Percentiles rank a stretch among this genome's conserved stretches.
These are phyloP conservation scores for Ornithoptera alexandrae DNA, from an alignment of 2,888 invertebrate species.

Conservation along the genomic window DNA sequence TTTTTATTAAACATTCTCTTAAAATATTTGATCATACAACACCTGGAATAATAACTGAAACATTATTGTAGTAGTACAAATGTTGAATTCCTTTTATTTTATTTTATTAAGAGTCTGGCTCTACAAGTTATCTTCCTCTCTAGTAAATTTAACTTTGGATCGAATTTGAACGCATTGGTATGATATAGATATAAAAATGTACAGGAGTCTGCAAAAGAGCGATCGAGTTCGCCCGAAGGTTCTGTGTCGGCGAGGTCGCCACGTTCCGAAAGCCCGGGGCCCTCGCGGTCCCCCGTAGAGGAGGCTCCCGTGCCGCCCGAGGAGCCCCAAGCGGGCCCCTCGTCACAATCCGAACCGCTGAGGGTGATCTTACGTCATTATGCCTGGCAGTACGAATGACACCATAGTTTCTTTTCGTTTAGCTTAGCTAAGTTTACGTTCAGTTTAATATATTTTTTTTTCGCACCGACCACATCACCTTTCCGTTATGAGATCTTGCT, in stretches of 20 bases:
- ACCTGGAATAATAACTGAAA: conserved; percentile 6
- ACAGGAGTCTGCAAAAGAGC: conserved; percentile 59
- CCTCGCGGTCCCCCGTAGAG: conserved; percentile 45
- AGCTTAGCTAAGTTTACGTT: conserved; percentile 65
- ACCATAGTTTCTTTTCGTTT: conserved; percentile 73
- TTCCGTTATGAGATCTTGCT: conserved; percentile 44
- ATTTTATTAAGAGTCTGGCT: conserved; percentile 11
- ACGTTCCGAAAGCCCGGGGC: conserved; percentile 46
- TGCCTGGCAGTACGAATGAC: conserved; percentile 79
- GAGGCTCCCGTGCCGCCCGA: conserved; percentile 46
- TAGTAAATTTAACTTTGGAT: neutral
- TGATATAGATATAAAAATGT: conserved; percentile 38
- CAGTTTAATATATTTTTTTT: conserved; percentile 39
- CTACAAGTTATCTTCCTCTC: neutral
- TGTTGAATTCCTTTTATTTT: conserved; percentile 30
- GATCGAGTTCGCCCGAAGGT: conserved; percentile 57
- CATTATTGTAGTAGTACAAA: conserved; percentile 43
- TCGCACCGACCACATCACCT: conserved; percentile 58
- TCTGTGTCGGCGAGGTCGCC: conserved; percentile 47
- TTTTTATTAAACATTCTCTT: neutral
- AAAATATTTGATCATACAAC: conserved; percentile 2
- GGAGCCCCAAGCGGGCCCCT: conserved; percentile 64
- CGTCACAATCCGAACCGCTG: conserved; percentile 60
- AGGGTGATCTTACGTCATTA: conserved; percentile 76
- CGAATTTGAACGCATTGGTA: conserved; percentile 13